Conservation (phyloP, 2,113 vertebrate genomes). For the Lontra canadensis region DNA sequence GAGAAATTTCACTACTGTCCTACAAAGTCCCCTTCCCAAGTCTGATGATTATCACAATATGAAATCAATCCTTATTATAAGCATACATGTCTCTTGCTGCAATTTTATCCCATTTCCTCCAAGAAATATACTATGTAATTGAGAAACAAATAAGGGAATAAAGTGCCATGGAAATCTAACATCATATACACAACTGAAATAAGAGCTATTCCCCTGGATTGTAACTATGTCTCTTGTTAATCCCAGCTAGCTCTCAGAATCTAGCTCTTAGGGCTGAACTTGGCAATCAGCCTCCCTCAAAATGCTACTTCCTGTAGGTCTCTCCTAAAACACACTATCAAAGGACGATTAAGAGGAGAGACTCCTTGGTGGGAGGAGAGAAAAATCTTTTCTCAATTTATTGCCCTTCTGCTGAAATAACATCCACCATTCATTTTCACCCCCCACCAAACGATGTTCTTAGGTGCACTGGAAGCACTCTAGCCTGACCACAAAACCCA, state of each 20-base stretch:
- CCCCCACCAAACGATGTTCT: neutral
- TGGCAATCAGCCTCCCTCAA: slow-evolving; percentile 44
- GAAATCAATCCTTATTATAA: neutral
- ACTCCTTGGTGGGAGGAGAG: slow-evolving; percentile 29
- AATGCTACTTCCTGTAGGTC: slow-evolving; percentile 16
- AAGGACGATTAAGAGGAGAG: slow-evolving; percentile 44
- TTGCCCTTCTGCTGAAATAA: slow-evolving; percentile 55
- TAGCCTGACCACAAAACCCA: neutral
- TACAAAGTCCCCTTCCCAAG: neutral
- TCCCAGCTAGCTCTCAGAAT: slow-evolving; percentile 39
- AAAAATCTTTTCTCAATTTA: slow-evolving; percentile 24
- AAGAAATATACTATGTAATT: slow-evolving; percentile 34
- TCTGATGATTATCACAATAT: slow-evolving; percentile 2
- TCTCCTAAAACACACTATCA: slow-evolving; percentile 39
- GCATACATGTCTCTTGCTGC: slow-evolving; percentile 25
- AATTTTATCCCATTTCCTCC: slow-evolving; percentile 44
- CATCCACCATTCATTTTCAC: neutral
- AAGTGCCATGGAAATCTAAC: slow-evolving; percentile 44
- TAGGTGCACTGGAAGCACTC: neutral
- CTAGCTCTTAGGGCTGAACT: neutral
- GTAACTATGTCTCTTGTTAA: slow-evolving; percentile 56
- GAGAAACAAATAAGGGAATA: slow-evolving; percentile 44
- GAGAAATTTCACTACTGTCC: neutral
- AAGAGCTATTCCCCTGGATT: neutral
- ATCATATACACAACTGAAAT: slow-evolving; percentile 44